Percentiles rank a stretch among this genome's conserved stretches.
Evolutionary conservation across 2,888 invertebrate genomes (phyloP).

Genomic region (Beris morrisii): DNA sequence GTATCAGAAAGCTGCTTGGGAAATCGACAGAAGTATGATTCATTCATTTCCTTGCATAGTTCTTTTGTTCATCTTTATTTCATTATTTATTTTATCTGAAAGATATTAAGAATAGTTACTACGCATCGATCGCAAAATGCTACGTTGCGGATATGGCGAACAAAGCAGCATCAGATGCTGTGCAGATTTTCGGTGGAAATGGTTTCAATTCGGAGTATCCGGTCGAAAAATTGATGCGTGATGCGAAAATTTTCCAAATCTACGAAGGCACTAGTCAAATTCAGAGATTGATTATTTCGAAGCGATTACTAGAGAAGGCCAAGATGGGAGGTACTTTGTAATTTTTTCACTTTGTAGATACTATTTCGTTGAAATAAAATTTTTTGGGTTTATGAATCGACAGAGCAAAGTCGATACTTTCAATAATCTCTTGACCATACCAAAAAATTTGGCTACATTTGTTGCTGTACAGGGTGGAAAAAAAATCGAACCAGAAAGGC

Average conservation of each 20-base stretch:
- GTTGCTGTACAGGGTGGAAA: too few species aligned
- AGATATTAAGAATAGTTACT: slow-evolving; percentile 65
- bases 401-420: not conserved
- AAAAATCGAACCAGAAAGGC: too few species aligned
- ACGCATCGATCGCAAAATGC: slow-evolving; percentile 87
- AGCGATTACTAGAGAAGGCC: slow-evolving; percentile 62
- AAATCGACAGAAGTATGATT: slow-evolving; percentile 69
- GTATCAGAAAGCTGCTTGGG: slow-evolving; percentile 81
- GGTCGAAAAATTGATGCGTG: slow-evolving; percentile 93
- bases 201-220: slow-evolving; percentile 94
- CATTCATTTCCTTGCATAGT: not conserved
- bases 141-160: slow-evolving; percentile 86
- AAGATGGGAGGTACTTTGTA: slow-evolving; percentile 42
- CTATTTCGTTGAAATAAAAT: not conserved
- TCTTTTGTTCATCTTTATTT: not conserved
- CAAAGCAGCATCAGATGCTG: slow-evolving; percentile 85
- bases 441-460: too few species aligned
- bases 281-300: slow-evolving; percentile 84
- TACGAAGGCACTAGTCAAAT: slow-evolving; percentile 95
- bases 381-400: not conserved
- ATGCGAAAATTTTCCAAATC: slow-evolving; percentile 94
- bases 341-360: not conserved
- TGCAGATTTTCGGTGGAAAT: slow-evolving; percentile 89
- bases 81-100: slow-evolving; percentile 12
- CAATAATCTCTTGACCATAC: too few species aligned